phyloP scores from a whole-genome alignment of 2,797 vertebrate genomes.

The Spondyliosoma cantharus region DNA sequence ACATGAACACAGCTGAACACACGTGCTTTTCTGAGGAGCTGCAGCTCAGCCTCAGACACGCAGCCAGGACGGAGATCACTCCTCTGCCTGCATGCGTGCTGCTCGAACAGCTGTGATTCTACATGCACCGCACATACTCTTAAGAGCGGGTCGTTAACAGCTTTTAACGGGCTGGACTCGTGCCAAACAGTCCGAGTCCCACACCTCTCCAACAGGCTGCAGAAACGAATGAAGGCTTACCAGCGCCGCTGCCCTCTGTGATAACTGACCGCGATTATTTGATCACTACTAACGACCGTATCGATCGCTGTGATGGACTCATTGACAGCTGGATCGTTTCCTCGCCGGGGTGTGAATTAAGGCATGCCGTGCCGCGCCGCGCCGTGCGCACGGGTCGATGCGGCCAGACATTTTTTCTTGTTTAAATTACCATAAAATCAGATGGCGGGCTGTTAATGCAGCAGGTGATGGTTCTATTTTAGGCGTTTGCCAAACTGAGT shows the following conservation, averaged over 20 bases:
- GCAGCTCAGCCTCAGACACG: slow-evolving; percentile 37
- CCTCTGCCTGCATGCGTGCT: neutral
- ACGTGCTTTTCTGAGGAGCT: slow-evolving; percentile 55
- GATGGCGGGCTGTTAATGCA: neutral
- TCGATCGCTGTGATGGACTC: slow-evolving; percentile 63
- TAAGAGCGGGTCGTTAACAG: slow-evolving; percentile 33
- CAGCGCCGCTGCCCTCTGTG: slow-evolving; percentile 24
- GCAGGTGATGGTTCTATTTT: neutral
- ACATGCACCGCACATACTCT: neutral
- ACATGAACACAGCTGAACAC: slow-evolving; percentile 42
- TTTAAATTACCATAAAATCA: slow-evolving; percentile 21
- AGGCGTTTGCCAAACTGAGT: slow-evolving; percentile 11
- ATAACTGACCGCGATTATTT: slow-evolving; percentile 54
- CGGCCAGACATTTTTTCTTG: slow-evolving; percentile 41
- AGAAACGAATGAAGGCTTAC: slow-evolving; percentile 34
- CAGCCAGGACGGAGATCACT: slow-evolving; percentile 2
- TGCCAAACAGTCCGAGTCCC: slow-evolving; percentile 47
- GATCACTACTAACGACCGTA: slow-evolving; percentile 52
- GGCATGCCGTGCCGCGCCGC: slow-evolving; percentile 11
- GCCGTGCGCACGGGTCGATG: slow-evolving; percentile 41
- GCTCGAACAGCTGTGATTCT: slow-evolving; percentile 27
- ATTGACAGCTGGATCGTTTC: slow-evolving; percentile 60
- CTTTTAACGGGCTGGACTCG: slow-evolving; percentile 46
- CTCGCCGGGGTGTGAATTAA: slow-evolving; percentile 26
- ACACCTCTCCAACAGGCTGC: neutral